phyloP scores from a whole-genome alignment of 2,797 vertebrate genomes.

The Gymnocypris eckloni region DNA sequence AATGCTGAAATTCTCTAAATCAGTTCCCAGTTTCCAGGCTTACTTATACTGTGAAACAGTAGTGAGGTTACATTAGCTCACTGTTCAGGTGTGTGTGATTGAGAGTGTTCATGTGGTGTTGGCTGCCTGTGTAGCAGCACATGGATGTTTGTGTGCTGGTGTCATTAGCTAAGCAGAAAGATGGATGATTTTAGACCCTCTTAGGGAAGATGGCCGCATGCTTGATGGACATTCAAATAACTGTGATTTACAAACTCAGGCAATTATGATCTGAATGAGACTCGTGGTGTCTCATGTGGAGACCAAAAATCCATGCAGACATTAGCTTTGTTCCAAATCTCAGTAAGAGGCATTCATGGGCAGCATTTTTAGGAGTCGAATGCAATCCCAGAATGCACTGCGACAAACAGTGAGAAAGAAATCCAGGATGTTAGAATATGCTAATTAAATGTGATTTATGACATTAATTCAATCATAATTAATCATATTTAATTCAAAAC shows the following conservation, averaged over 20 bases:
- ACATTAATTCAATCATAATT: background rate
- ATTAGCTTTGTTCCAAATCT: background rate
- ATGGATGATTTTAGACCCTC: conserved; percentile 25
- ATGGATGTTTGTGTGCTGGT: conserved; percentile 25
- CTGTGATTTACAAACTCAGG: conserved; percentile 25
- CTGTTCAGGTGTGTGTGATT: conserved; percentile 26
- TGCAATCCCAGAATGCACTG: background rate
- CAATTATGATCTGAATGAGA: conserved; percentile 19
- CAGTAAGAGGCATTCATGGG: background rate
- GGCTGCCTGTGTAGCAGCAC: conserved; percentile 15
- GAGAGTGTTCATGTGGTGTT: background rate
- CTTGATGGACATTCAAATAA: conserved; percentile 8
- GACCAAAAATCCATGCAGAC: background rate
- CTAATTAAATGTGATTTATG: background rate
- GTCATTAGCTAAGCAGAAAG: conserved; percentile 31
- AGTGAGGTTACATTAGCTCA: conserved; percentile 21
- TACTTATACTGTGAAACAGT: background rate
- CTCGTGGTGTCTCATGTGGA: background rate
- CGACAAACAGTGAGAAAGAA: background rate
- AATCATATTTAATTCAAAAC: background rate
- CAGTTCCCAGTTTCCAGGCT: background rate
- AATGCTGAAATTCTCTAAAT: background rate
- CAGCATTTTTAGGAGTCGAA: background rate
- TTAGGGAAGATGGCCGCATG: background rate
- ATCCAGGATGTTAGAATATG: background rate